Evolutionary conservation across 1,140 invertebrate species (phyloP).

Genomic region (Panulirus ornatus): DNA sequence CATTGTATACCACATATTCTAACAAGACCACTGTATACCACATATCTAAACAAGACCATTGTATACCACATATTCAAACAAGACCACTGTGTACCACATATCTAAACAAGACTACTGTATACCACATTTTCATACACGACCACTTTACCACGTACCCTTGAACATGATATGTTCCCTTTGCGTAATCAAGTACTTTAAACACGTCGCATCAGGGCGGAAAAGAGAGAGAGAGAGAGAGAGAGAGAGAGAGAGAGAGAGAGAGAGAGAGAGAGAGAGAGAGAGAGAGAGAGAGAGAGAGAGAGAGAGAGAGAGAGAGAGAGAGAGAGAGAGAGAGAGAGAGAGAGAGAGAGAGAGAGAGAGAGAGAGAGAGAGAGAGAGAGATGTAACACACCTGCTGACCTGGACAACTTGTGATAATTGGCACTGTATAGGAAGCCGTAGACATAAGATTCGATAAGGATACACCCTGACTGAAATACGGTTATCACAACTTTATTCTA

Average conservation of each 20-base stretch:
- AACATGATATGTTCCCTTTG: not conserved
- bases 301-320: slow-evolving; percentile 9
- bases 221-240: not conserved
- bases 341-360: not conserved
- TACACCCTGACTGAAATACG: not conserved
- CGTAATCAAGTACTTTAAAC: too few relatives aligned
- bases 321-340: slow-evolving; percentile 17
- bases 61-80: not conserved
- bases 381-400: not conserved
- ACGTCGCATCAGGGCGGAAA: not conserved
- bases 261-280: too few relatives aligned
- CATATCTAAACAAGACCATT: too few relatives aligned
- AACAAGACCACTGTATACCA: too few relatives aligned
- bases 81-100: not conserved
- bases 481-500: not conserved
- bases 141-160: not conserved
- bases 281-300: too few relatives aligned
- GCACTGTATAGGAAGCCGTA: not conserved
- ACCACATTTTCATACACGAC: too few relatives aligned
- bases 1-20: too few relatives aligned
- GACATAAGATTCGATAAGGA: not conserved
- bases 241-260: too few relatives aligned
- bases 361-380: not conserved
- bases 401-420: too few relatives aligned
- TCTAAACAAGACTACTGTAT: not conserved